phyloP scores from a whole-genome alignment of 2,797 vertebrate genomes.

The Scolopax bukidnonensis region DNA sequence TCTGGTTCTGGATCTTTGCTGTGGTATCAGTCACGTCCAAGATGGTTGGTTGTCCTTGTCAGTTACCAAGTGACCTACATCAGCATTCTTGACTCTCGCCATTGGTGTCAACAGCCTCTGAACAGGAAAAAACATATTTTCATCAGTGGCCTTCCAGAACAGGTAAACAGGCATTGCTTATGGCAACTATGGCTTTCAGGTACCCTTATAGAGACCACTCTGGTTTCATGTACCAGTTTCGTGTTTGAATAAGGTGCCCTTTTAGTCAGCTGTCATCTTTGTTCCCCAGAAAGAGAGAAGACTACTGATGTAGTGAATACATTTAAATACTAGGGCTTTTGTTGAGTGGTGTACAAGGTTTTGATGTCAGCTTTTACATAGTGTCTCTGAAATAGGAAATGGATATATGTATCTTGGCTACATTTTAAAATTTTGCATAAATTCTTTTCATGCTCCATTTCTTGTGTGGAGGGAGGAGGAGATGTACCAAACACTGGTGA shows the following conservation, averaged over 20 bases:
- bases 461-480: accelerated
- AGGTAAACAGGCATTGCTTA: background rate
- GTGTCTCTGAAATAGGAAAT: background rate
- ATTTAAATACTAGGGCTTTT: background rate
- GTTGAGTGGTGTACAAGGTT: background rate
- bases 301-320: background rate
- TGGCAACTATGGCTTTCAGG: background rate
- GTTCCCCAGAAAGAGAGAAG: background rate
- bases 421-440: background rate
- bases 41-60: background rate
- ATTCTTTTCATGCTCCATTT: background rate
- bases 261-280: background rate
- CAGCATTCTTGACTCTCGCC: background rate
- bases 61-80: background rate
- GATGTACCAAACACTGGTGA: background rate
- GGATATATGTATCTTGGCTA: background rate
- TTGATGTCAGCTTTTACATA: background rate
- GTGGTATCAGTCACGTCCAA: background rate
- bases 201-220: background rate
- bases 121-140: background rate
- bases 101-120: background rate
- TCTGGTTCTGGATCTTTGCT: background rate
- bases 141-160: background rate
- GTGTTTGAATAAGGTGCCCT: background rate
- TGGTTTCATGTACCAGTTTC: background rate